Evolutionary conservation across 2,113 vertebrate species (phyloP).

Genomic region (Pachycephala philippinensis): DNA sequence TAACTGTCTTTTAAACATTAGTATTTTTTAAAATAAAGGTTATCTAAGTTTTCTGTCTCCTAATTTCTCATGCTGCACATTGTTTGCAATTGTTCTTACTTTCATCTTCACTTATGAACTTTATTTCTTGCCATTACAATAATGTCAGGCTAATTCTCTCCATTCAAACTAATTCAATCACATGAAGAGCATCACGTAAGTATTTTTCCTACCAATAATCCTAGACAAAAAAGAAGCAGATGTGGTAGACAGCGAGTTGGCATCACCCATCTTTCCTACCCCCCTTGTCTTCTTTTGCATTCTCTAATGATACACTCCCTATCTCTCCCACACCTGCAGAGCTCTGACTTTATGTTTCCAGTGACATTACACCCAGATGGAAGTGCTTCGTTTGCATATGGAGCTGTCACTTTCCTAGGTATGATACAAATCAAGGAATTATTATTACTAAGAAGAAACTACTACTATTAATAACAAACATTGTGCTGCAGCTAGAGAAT

Average conservation of each 20-base stretch:
- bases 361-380: background rate
- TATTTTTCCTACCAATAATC: background rate
- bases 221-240: background rate
- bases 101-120: background rate
- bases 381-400: background rate
- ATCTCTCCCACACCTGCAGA: background rate
- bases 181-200: background rate
- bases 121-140: background rate
- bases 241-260: background rate
- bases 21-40: background rate
- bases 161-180: background rate
- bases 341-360: conserved; percentile 4
- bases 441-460: background rate
- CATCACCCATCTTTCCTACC: background rate
- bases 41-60: background rate
- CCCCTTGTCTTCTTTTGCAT: background rate
- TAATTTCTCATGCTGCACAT: background rate
- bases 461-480: background rate
- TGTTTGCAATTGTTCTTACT: background rate
- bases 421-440: background rate
- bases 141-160: background rate
- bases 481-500: background rate
- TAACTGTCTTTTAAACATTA: background rate
- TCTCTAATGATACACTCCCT: background rate
- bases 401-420: background rate